phyloP scores from a whole-genome alignment of 2,797 vertebrate genomes.

The Pteropus rufus region DNA sequence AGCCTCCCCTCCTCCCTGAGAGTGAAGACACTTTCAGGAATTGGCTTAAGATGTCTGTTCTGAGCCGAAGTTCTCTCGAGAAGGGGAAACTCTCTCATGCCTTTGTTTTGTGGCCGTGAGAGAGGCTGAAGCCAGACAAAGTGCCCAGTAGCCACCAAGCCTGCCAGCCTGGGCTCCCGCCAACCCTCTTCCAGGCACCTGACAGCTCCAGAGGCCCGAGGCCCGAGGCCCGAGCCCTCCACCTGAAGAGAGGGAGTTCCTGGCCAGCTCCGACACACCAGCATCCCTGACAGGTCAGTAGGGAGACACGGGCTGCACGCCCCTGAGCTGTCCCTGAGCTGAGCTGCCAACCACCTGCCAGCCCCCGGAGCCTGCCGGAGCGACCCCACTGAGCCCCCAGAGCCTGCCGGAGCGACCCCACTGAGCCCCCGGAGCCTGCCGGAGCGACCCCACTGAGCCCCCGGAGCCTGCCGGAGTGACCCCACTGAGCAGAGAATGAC shows the following conservation, averaged over 20 bases:
- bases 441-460: neutral
- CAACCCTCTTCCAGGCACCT: neutral
- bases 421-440: neutral
- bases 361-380: neutral
- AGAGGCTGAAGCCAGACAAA: neutral
- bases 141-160: accelerated
- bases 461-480: too few species aligned
- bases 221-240: neutral
- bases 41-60: neutral
- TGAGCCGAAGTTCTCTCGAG: neutral
- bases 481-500: neutral
- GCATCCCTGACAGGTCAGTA: neutral
- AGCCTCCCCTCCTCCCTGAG: accelerated
- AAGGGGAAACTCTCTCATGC: neutral
- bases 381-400: neutral
- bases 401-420: too few species aligned
- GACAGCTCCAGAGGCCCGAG: neutral
- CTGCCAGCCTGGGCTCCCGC: accelerated
- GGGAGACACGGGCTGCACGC: accelerated
- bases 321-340: neutral
- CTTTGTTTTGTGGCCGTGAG: neutral
- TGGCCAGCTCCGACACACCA: too few species aligned
- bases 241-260: accelerated
- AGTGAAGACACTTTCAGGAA: accelerated
- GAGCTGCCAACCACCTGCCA: neutral